Evolutionary conservation across 2,888 invertebrate species (phyloP).

Genomic region (Apodemia zela): DNA sequence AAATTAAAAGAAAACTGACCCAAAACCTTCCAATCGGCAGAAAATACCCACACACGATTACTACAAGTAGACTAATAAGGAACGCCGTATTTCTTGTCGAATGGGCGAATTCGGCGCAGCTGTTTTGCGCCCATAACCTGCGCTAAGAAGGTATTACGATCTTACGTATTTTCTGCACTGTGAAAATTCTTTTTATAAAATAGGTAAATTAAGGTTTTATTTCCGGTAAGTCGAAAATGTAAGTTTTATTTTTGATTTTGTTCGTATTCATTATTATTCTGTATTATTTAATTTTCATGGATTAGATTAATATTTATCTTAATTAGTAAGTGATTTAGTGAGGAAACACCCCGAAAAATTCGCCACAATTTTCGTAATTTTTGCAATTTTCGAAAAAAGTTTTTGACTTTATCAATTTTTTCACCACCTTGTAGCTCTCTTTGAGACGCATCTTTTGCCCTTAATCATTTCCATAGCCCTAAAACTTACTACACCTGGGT

Average conservation of each 20-base stretch:
- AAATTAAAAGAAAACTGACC: conserved; percentile 30
- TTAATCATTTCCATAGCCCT: no score
- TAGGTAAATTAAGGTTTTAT: background rate
- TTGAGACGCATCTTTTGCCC: no score
- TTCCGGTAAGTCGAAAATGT: background rate
- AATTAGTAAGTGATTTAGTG: no score
- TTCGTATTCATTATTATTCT: background rate
- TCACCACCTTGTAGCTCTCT: no score
- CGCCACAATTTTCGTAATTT: no score
- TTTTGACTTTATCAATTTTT: no score
- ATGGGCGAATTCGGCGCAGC: conserved; percentile 60
- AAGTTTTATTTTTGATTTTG: background rate
- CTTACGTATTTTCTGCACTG: conserved; percentile 23
- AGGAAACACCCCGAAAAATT: no score
- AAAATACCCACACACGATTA: conserved; percentile 30
- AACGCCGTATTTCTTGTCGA: conserved; percentile 53
- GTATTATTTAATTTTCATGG: no score
- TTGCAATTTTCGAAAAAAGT: no score
- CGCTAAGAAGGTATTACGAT: conserved; percentile 23
- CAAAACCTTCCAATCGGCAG: conserved; percentile 20
- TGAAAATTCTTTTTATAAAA: background rate
- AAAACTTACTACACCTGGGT: no score
- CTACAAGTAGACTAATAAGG: conserved; percentile 56
- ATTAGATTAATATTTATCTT: no score
- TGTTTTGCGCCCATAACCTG: conserved; percentile 50